Evolutionary conservation across 2,888 invertebrate genomes (phyloP), one percentile per base, ranked within the genome.

Genomic region (Melinaea menophilus): DNA sequence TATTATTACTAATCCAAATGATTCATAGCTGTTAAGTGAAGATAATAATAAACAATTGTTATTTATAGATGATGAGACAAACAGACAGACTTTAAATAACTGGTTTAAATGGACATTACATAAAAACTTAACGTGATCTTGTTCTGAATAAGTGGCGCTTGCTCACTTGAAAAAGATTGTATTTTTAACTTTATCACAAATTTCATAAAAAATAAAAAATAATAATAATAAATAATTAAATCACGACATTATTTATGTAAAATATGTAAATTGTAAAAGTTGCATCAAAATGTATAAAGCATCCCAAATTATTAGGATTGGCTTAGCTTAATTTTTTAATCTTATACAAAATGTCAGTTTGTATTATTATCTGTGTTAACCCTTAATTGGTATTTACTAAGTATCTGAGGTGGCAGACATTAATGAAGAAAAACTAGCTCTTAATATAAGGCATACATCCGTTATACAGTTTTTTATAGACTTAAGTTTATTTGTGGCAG

Each of bases 41-140:
- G 13, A n/a, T 22, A 48, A 5, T 48, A 13, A 48, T 48, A n/a
- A 48, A 48, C 22, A n/a, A 51, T 11, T 31, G 5, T 9, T 51
- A 22, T 31, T 31, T 31, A 51, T 11, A 51, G 9, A 31, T 31
- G 31, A 22, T 31, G 31, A 31, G 22, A 31, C 22, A 31, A 51
- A 22, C 3, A 46, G 46, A 31, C 51, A 51, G 51, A 55, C 48
- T 22, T 34, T 5, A 34, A 12, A 13, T 56, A 57, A 58, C 62
- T 13, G 13, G 62, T 62, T 58, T 55, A 65, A 65, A 68, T 64
- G 66, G 62, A 57, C 54, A 56, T 62, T 31, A 51, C 35, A 58
- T 41, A 68, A 68, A 65, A 62, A 65, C 60, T 64, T 54, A 58
- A 61, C 41, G n/a, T 41, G 45, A 56, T 35, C 51, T 65, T 56